Evolutionary conservation across 2,888 invertebrate species (phyloP), one percentile per base, ranked within the genome.

Genomic region (Patella depressa): DNA sequence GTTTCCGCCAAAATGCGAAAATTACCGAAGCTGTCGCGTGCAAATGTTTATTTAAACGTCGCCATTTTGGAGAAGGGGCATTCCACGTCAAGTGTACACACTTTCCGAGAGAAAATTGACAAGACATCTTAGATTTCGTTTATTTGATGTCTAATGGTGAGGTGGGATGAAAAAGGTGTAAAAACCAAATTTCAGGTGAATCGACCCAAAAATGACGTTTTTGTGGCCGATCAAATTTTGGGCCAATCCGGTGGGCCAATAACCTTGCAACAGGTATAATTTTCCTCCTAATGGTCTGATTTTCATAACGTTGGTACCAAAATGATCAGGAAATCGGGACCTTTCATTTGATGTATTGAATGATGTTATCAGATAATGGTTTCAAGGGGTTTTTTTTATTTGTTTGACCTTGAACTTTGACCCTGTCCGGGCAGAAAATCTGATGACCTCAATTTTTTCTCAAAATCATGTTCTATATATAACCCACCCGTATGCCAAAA

Each of bases 21-120:
- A 2, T 34, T 3, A 34, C 34, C 34, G 4, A 2, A 2, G 4
- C 34, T 34, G 2, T 3, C 2, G 34, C 3, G 2, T 34, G 2
- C 34, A 3, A 34, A 34, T 3, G 4, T 3, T 34, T 3, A 34
- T 34, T 34, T 3, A 34, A 34, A 34, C 3, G 2, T 34, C 3
- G 4, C 34, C 3, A 3, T 34, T 34, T 34, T 34, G 2, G 34
- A 34, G 2, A 34, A 3, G 2, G 2, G 34, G 34, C 57, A 57
- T 57, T 57, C 57, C 57, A 5, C n/a, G 57, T 57, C 57, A 57
- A 57, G 57, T 57, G 57, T 57, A 57, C 57, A 57, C 57, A 57
- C 57, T n/a, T 17, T 57, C 14, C n/a, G 29, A 29, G 29, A 1
- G 29, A 29, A 2, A 29, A 29, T 29, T 57, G 57, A 57, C 57